These are phyloP conservation scores for Rutilus rutilus DNA, from an alignment of 2,113 vertebrate genomes.

Conservation along the genomic window DNA sequence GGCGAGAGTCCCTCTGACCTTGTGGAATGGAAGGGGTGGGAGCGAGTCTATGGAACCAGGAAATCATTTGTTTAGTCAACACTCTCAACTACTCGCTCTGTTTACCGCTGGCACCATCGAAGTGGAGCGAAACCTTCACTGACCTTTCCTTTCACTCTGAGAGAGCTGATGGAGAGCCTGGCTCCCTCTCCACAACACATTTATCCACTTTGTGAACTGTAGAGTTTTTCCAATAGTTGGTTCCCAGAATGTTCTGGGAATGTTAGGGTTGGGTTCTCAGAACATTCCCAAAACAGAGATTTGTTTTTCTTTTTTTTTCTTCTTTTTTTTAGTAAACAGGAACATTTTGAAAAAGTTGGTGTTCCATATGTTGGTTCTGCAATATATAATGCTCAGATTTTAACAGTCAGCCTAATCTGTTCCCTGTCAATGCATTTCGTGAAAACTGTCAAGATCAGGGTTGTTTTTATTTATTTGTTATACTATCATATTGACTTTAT, in stretches of 20 bases:
- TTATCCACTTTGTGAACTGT: neutral
- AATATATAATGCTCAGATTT: neutral
- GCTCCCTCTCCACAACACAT: conserved; percentile 67
- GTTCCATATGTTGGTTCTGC: neutral
- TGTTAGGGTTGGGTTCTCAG: neutral
- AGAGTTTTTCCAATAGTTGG: conserved; percentile 3
- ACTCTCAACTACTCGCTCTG: conserved; percentile 56
- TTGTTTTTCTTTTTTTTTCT: neutral
- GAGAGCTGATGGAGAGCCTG: conserved; percentile 54
- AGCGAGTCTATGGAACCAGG: conserved; percentile 69
- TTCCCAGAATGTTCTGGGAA: neutral
- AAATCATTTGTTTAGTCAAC: conserved; percentile 69
- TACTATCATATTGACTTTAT: no score
- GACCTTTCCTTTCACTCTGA: conserved; percentile 60
- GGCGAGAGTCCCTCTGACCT: conserved; percentile 71
- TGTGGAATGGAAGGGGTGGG: conserved; percentile 64
- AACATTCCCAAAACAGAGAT: neutral
- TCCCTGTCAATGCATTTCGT: neutral
- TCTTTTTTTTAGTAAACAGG: neutral
- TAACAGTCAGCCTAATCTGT: neutral
- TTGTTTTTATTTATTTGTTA: no score
- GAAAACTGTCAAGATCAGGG: neutral
- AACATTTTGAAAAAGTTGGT: neutral
- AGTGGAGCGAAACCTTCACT: conserved; percentile 61
- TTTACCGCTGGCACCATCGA: conserved; percentile 63